A percentile compares a stretch with the other conserved stretches of the same genome.
Evolutionary conservation across 2,888 invertebrate species (phyloP).

Genomic region (Hypselothyrea guttata): DNA sequence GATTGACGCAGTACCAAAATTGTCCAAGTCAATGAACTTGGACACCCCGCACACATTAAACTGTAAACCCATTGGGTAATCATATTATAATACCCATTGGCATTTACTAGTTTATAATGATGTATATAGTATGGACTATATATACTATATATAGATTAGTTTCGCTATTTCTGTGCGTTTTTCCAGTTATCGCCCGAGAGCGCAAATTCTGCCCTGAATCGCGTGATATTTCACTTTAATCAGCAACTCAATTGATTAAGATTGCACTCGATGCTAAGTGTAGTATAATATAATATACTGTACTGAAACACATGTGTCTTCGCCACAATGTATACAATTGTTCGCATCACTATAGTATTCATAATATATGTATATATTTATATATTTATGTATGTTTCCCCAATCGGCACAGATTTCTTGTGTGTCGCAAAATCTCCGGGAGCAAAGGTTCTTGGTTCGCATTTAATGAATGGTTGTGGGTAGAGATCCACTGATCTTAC

Average conservation of each 20-base stretch:
- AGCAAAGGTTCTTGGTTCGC: conserved; percentile 63
- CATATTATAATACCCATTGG: no score
- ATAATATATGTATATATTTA: not conserved
- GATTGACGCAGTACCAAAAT: conserved; percentile 54
- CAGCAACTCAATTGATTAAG: conserved; percentile 74
- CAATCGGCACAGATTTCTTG: conserved; percentile 55
- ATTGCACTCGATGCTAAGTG: conserved; percentile 29
- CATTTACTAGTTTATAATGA: not conserved
- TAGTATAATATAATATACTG: conserved; percentile 3
- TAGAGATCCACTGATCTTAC: no score
- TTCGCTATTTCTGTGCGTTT: conserved; percentile 14
- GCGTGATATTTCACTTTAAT: conserved; percentile 74
- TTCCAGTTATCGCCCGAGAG: conserved; percentile 44
- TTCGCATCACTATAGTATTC: not conserved
- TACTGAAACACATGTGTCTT: conserved; percentile 2
- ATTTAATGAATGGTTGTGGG: conserved; percentile 53
- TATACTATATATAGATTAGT: not conserved
- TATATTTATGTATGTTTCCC: conserved; percentile 9
- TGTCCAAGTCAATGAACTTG: conserved; percentile 61
- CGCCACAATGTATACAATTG: not conserved
- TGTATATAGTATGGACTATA: not conserved
- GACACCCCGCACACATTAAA: conserved; percentile 16
- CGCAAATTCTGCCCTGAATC: conserved; percentile 74
- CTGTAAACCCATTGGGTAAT: conserved; percentile 28
- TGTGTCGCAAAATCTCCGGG: conserved; percentile 68